A percentile compares a stretch with the other conserved stretches of the same genome.
Conservation (phyloP, 2,888 invertebrate genomes). For the Cephonodes hylas region DNA sequence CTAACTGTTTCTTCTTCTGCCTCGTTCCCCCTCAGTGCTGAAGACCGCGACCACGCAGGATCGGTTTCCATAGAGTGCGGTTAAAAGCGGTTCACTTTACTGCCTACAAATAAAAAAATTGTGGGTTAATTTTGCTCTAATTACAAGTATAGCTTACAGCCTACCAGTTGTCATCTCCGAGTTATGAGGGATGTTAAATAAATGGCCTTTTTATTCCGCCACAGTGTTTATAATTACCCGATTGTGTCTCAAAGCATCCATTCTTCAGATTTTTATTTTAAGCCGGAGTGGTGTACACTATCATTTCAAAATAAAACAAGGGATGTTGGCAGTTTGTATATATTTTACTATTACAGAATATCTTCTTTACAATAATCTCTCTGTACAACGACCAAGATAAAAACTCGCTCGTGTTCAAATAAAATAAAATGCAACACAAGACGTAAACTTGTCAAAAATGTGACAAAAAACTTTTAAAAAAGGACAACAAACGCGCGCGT, state of each 20-base stretch:
- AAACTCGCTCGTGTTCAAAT: conserved; percentile 65
- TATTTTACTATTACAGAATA: conserved; percentile 72
- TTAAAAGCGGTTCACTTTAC: too few relatives aligned
- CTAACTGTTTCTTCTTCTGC: too few relatives aligned
- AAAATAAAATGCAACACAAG: conserved; percentile 75
- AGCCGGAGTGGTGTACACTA: background rate
- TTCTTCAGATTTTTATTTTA: background rate
- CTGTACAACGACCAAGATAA: conserved; percentile 70
- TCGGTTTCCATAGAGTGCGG: too few relatives aligned
- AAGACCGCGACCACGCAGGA: too few relatives aligned
- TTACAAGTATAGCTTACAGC: too few relatives aligned
- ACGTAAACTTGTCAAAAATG: conserved; percentile 53
- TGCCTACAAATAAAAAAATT: too few relatives aligned
- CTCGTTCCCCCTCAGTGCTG: too few relatives aligned
- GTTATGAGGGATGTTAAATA: too few relatives aligned
- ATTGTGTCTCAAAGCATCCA: background rate
- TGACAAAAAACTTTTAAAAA: conserved; percentile 56
- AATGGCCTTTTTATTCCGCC: too few relatives aligned
- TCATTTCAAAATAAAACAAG: conserved; percentile 24
- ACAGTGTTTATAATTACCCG: too few relatives aligned
- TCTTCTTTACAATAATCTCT: conserved; percentile 71
- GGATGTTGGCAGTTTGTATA: conserved; percentile 72
- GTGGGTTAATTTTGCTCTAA: too few relatives aligned
- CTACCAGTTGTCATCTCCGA: too few relatives aligned
- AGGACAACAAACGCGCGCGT: conserved; percentile 31